Conservation (phyloP, 2,888 invertebrate species). For the Stenolophus ochropezus region DNA sequence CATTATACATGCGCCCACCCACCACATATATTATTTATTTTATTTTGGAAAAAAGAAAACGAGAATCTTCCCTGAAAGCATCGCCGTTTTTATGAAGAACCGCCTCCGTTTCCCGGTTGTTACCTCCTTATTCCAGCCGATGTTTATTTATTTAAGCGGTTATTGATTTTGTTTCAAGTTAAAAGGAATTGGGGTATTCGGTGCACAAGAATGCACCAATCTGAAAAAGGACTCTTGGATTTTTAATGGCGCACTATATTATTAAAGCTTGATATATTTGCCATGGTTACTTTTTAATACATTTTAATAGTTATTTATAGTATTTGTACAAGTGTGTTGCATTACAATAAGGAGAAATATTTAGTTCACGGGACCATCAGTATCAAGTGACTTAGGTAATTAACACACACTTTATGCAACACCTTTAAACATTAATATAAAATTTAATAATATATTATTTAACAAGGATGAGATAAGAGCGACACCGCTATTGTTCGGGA, state of each 20-base stretch:
- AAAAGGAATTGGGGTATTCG: not conserved
- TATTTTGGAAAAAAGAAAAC: conserved; percentile 3
- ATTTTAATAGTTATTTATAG: no score
- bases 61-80: not conserved
- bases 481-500: no score
- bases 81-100: conserved; percentile 1
- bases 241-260: not conserved
- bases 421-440: no score
- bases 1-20: not conserved
- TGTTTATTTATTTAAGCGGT: conserved; percentile 16
- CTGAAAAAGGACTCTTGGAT: not conserved
- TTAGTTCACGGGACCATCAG: no score
- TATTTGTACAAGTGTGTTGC: no score
- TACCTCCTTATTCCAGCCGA: not conserved
- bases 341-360: no score
- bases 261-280: not conserved
- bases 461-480: no score
- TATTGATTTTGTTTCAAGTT: not conserved
- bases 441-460: no score
- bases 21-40: conserved; percentile 7
- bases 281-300: no score
- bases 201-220: not conserved
- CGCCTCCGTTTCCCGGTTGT: not conserved
- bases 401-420: no score
- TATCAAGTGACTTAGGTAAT: no score